A percentile compares a stretch with the other conserved stretches of the same genome.
phyloP scores from a whole-genome alignment of 1,140 invertebrate genomes.

The Philotrypesis tridentata region DNA sequence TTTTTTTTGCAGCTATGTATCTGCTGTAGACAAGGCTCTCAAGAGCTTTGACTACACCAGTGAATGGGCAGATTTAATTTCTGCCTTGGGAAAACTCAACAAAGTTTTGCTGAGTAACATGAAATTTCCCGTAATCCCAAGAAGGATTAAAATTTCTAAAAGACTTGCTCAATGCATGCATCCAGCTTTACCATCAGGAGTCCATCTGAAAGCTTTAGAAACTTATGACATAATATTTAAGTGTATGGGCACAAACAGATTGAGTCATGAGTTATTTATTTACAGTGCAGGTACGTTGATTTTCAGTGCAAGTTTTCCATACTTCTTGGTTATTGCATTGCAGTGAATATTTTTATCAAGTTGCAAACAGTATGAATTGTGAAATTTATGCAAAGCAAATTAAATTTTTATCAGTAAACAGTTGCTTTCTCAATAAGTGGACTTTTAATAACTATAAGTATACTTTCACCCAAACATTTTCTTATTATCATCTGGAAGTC shows the following conservation, averaged over 20 bases:
- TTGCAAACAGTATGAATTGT: background rate
- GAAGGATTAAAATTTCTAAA: constrained; percentile 93
- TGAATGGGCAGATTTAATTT: constrained; percentile 97
- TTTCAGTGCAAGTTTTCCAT: constrained; percentile 5
- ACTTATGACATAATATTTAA: constrained; percentile 96
- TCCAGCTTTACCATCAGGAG: constrained; percentile 91
- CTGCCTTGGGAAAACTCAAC: constrained; percentile 92
- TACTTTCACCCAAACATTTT: too few relatives aligned
- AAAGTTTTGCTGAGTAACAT: constrained; percentile 87
- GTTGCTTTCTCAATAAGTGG: too few relatives aligned
- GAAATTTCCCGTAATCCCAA: constrained; percentile 92
- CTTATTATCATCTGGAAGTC: too few relatives aligned
- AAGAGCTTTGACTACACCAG: constrained; percentile 95
- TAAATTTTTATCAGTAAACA: background rate
- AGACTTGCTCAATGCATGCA: constrained; percentile 96
- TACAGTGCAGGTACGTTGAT: constrained; percentile 81
- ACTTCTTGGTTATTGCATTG: background rate
- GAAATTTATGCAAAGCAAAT: background rate
- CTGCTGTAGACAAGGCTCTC: constrained; percentile 90
- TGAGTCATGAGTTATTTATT: constrained; percentile 90
- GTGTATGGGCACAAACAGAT: constrained; percentile 88
- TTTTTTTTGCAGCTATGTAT: constrained; percentile 77
- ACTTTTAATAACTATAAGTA: too few relatives aligned
- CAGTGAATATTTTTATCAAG: background rate
- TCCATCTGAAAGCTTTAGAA: constrained; percentile 94